Evolutionary conservation across 2,113 vertebrate genomes (phyloP).

Genomic region (Nothoprocta perdicaria): DNA sequence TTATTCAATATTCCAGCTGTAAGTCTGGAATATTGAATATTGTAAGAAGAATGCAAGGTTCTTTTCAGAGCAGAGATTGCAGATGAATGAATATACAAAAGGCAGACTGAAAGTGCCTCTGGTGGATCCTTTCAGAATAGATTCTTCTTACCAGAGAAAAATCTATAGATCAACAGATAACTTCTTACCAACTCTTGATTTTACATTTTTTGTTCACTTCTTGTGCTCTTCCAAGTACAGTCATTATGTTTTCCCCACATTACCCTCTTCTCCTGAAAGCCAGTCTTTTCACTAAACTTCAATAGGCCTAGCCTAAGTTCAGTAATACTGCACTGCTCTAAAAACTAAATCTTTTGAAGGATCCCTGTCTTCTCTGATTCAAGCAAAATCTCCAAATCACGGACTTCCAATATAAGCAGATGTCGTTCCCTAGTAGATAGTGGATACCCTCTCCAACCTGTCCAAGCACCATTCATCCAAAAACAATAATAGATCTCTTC

Average conservation of each 20-base stretch:
- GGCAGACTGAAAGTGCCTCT: slow-evolving; percentile 8
- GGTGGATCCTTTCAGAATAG: neutral
- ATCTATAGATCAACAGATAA: neutral
- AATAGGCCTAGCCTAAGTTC: neutral
- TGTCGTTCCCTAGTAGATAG: neutral
- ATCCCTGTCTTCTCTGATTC: neutral
- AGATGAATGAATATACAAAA: slow-evolving; percentile 52
- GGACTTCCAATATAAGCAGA: neutral
- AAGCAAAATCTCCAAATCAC: neutral
- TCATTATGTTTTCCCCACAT: neutral
- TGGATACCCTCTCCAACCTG: neutral
- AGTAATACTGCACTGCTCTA: neutral
- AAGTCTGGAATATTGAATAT: neutral
- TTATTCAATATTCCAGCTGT: slow-evolving; percentile 60
- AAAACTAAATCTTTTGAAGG: neutral
- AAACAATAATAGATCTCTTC: neutral
- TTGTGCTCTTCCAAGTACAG: neutral
- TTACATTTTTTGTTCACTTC: neutral
- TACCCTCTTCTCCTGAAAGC: neutral
- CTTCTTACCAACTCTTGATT: neutral
- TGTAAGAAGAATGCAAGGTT: slow-evolving; percentile 41
- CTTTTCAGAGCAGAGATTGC: slow-evolving; percentile 49
- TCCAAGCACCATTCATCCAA: neutral
- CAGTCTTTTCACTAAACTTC: neutral
- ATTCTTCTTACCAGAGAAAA: too few species aligned